Base-by-base conservation (phyloP, 1,140 invertebrate species). In the Armadillidium nasatum region DNA sequence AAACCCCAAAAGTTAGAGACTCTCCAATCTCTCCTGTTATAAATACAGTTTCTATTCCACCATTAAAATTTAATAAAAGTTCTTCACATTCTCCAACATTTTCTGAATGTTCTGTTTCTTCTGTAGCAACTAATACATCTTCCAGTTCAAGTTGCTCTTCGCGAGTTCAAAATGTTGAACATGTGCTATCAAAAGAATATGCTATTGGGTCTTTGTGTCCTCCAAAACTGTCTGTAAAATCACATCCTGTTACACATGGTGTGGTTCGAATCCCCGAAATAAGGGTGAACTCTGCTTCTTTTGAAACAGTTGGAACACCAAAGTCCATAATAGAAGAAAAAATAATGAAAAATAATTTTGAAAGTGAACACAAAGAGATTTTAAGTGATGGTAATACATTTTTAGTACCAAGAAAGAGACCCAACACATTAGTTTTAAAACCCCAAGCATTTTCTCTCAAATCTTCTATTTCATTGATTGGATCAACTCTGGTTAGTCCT, bases 401-500 rank as follows among this genome's bases (percentile, higher is more conserved):
- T 46, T 23, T 81, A 10, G 72, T 75, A n/a, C 75, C 80, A 4
- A 66, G 77, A n/a, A 81, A 81, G 74, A 71, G 80, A 68, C 80
- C 80, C 46, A 72, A 81, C 60, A 78, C 76, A 44, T 70, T 81
- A 43, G 69, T 73, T 44, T 44, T 81, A 4, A 79, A 82, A 71
- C 78, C 80, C n/a, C 77, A 81, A 13, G 75, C 80, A 23, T 81
- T 77, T 67, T 72, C 77, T 21, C 78, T 75, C 43, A 82, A 82
- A 60, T 79, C 81, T 10, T 76, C 78, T 10, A 76, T 79, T 22
- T 73, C 78, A 22, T 77, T 82, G 60, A 80, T 80, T 22, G 84
- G 84, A n/a, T 83, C 84, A 66, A 85, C 84, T 15, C 76, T 86
- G 71, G 82, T 85, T 45, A 95, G 93, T 80, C 94, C 94, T 0